A percentile compares a stretch with the other conserved stretches of the same genome.
Evolutionary conservation across 2,797 vertebrate species (phyloP).

Genomic region (Enteromius anoplus): DNA sequence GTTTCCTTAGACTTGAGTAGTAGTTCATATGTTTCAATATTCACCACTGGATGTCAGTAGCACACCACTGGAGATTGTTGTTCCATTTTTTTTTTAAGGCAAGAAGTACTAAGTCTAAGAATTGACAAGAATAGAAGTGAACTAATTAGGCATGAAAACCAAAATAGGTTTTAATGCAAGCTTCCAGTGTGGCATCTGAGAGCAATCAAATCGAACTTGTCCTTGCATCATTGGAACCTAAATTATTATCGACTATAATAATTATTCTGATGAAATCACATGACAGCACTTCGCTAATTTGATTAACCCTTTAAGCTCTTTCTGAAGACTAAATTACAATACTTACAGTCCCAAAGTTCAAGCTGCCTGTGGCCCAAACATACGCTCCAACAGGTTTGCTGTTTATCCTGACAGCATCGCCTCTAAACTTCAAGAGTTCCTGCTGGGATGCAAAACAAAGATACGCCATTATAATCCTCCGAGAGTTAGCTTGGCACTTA

Average conservation of each 20-base stretch:
- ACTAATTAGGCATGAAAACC: background rate
- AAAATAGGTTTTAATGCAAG: background rate
- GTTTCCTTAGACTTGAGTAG: background rate
- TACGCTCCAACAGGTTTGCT: background rate
- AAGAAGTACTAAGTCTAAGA: background rate
- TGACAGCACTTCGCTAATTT: background rate
- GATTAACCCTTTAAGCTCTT: background rate
- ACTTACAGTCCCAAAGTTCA: background rate
- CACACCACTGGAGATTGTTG: conserved; percentile 49
- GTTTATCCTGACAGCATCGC: conserved; percentile 26
- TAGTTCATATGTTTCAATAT: background rate
- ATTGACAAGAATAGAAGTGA: background rate
- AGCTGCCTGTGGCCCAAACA: conserved; percentile 1
- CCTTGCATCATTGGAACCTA: background rate
- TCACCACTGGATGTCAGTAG: conserved; percentile 83
- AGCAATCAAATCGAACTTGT: background rate
- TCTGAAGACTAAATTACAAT: background rate
- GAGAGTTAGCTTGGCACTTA: conserved; percentile 6
- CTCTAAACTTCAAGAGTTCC: conserved; percentile 18
- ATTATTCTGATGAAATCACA: background rate
- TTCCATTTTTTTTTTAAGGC: background rate
- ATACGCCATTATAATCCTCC: conserved; percentile 14
- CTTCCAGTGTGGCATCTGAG: background rate
- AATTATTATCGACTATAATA: background rate
- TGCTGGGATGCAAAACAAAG: conserved; percentile 17